A percentile compares a stretch with the other conserved stretches of the same genome.
Evolutionary conservation across 1,140 invertebrate genomes (phyloP).

Genomic region (Sycophila sp.): DNA sequence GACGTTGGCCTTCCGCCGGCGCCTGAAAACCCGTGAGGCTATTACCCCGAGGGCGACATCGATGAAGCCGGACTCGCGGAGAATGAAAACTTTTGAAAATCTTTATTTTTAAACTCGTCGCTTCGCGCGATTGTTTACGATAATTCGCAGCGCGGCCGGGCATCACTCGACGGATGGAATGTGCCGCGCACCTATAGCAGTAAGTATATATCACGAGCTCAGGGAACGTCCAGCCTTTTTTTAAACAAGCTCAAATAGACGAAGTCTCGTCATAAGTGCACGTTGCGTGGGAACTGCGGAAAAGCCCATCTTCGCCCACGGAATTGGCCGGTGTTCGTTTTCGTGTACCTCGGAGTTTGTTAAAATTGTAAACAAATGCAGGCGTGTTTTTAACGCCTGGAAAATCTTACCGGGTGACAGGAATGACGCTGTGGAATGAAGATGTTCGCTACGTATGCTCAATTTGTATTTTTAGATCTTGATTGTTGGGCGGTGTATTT

Average conservation of each 20-base stretch:
- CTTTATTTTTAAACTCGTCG: slow-evolving; percentile 5
- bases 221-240: too few relatives aligned
- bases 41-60: too few relatives aligned
- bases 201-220: too few relatives aligned
- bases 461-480: too few relatives aligned
- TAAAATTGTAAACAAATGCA: slow-evolving; percentile 13
- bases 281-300: background rate
- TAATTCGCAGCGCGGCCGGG: background rate
- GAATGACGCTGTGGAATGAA: too few relatives aligned
- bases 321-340: slow-evolving; percentile 16
- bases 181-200: too few relatives aligned
- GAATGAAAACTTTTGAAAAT: too few relatives aligned
- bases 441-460: too few relatives aligned
- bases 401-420: background rate
- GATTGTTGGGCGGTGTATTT: too few relatives aligned
- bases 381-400: background rate
- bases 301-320: slow-evolving; percentile 1
- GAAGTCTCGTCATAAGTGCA: background rate
- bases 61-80: too few relatives aligned
- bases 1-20: background rate
- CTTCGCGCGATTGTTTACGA: background rate
- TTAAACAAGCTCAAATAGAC: slow-evolving; percentile 23
- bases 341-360: background rate
- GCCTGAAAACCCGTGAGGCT: background rate
- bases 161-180: background rate